Base-by-base conservation (phyloP, 2,797 vertebrate species). In the Hephaestus fuliginosus region DNA sequence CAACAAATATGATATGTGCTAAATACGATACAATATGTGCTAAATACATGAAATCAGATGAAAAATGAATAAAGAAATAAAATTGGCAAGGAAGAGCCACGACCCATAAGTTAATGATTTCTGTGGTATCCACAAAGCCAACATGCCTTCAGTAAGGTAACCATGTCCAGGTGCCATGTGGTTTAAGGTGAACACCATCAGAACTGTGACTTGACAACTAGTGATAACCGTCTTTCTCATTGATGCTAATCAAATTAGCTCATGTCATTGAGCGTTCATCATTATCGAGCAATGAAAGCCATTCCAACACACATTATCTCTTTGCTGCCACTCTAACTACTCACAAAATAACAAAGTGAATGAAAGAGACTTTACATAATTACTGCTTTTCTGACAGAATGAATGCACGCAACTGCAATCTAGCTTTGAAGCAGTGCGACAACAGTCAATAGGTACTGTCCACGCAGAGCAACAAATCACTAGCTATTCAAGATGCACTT, bases 341-440 rank as follows among this genome's bases (percentile, higher is more conserved):
- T 74, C 62, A 30, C 39, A 79, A 33, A 33, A 33, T 81, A 53
- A 57, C 55, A 57, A 68, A 67, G 66, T 56, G 36, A 78, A 78
- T 68, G 25, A 56, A 44, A 86, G 28, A 66, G 17, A 51, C 85
- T 86, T 83, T 80, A 69, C 71, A 86, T 76, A 87, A 87, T 84
- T 81, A 73, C 73, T 77, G 63, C 61, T 84, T 85, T 84, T 44
- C 71, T 56, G 65, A 66, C 43, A 80, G 63, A 77, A 69, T 76
- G 56, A 79, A 78, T 66, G 25, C 20, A 68, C 36, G 72, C 51
- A 85, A 82, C 39, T 70, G 55, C 53, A 49, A 81, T 81, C 65
- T 64, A 61, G 55, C 62, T 81, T 68, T 78, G 46, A 69, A 70
- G 39, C 33, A 62, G 43, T 61, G 60, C 20, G 3, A 63, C 60